Evolutionary conservation across 2,113 vertebrate species (phyloP).

Genomic region (Odobenus rosmarus): DNA sequence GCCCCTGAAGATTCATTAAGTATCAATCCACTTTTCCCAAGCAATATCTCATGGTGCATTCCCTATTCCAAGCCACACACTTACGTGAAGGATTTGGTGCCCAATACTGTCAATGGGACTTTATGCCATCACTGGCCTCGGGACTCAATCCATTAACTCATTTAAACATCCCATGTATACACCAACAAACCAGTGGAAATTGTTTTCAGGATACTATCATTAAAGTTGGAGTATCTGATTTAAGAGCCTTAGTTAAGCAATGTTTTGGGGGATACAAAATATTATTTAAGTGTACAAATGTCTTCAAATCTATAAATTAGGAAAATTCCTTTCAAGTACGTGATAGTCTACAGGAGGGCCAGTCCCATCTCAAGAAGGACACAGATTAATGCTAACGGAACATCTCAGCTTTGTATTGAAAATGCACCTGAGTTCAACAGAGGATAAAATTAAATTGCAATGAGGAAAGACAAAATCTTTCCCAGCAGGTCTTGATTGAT

Average conservation of each 20-base stretch:
- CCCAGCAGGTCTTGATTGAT: constrained; percentile 84
- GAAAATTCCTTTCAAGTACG: constrained; percentile 24
- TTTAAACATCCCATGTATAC: constrained; percentile 31
- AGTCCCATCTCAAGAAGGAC: constrained; percentile 54
- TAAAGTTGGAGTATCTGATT: not conserved
- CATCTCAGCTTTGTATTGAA: constrained; percentile 67
- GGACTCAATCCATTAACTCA: constrained; percentile 24
- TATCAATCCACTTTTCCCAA: constrained; percentile 20
- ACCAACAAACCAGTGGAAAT: constrained; percentile 34
- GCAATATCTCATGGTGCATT: constrained; percentile 25
- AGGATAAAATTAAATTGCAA: constrained; percentile 82
- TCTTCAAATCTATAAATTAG: constrained; percentile 63
- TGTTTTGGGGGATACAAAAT: not conserved
- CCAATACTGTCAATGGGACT: fast-evolving
- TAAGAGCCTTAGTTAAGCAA: not conserved
- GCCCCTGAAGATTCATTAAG: constrained; percentile 54
- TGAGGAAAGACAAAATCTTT: constrained; percentile 79
- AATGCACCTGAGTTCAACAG: constrained; percentile 76
- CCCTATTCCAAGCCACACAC: not conserved
- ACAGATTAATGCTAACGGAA: constrained; percentile 68
- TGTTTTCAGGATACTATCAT: constrained; percentile 29
- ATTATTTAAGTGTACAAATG: constrained; percentile 59
- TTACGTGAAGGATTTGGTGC: not conserved
- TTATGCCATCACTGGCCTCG: not conserved
- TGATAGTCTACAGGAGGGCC: constrained; percentile 30